Base-by-base conservation (phyloP, 2,113 vertebrate species). In the Nanorana parkeri region DNA sequence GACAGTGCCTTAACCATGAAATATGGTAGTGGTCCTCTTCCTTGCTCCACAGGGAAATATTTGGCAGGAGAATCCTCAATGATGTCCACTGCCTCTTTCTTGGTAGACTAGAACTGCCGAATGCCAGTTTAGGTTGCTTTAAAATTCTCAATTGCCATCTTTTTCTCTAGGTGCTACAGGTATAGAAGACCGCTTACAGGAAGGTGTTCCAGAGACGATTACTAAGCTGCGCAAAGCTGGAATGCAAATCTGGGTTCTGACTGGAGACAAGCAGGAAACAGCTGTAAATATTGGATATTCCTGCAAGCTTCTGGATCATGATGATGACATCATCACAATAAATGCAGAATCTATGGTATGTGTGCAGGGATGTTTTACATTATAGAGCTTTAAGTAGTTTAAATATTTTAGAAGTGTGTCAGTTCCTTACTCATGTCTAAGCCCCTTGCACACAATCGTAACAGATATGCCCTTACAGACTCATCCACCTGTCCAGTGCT, bases 221-320 rank as follows among this genome's bases (percentile, higher is more conserved):
- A 92, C 94, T 2, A 93, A 91, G 0, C 85, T 99, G 75, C 92
- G 95, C 47, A 94, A 93, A 81, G 98, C 97, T 1, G 97, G 97
- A n/a, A 87, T 99, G 66, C 96, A 98, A 89, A 96, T 99, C 64
- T 99, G 98, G 98, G 97, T 99, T 78, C 93, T 99, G 86, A 99
- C 98, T 0, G 98, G 98, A 1, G 98, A 99, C 92, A 99, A 99
- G 85, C 98, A 99, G 86, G 98, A 99, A 89, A 99, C 98, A 0
- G 98, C 97, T 4, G 87, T 99, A 69, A 99, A 99, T 84, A 97
- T 99, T 3, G 98, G 97, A 0, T 96, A 96, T 2, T 96, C 97
- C 78, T 99, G 97, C 93, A 97, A 96, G 80, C 94, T 99, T 63
- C 92, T 99, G 77, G 96, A 97, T 81, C 97, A 95, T 0, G 95